phyloP scores from a whole-genome alignment of 2,797 vertebrate genomes.

The Danio kyathit region DNA sequence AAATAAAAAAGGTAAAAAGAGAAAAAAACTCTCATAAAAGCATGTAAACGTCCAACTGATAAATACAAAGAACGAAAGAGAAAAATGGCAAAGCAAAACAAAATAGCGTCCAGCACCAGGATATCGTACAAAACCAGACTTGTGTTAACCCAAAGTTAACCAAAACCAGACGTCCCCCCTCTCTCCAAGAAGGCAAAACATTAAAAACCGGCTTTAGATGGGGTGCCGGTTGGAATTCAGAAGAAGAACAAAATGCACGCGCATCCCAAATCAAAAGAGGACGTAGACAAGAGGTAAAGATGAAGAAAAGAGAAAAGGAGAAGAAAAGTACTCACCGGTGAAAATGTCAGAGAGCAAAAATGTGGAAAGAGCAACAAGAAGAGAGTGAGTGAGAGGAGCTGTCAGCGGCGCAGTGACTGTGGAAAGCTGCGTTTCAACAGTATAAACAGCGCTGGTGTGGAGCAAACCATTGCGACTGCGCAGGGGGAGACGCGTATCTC shows the following conservation, averaged over 20 bases:
- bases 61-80: slow-evolving; percentile 20
- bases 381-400: slow-evolving; percentile 27
- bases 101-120: slow-evolving; percentile 18
- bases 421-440: slow-evolving; percentile 17
- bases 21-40: neutral
- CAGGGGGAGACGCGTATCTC: slow-evolving; percentile 3
- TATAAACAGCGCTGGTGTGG: slow-evolving; percentile 50
- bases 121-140: neutral
- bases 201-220: slow-evolving; percentile 18
- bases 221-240: slow-evolving; percentile 16
- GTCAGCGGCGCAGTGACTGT: slow-evolving; percentile 37
- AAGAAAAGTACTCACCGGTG: slow-evolving; percentile 63
- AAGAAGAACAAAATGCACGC: slow-evolving; percentile 40
- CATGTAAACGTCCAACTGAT: slow-evolving; percentile 32
- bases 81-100: slow-evolving; percentile 18
- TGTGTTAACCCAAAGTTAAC: slow-evolving; percentile 26
- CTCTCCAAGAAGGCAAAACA: slow-evolving; percentile 30
- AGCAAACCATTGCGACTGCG: slow-evolving; percentile 50
- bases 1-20: slow-evolving; percentile 26
- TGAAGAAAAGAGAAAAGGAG: slow-evolving; percentile 50
- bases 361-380: slow-evolving; percentile 58
- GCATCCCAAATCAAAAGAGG: slow-evolving; percentile 49
- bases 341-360: slow-evolving; percentile 64
- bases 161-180: slow-evolving; percentile 16
- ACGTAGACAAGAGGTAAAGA: slow-evolving; percentile 53